Evolutionary conservation across 2,888 invertebrate genomes (phyloP).

Genomic region (Drosophila algonquin): DNA sequence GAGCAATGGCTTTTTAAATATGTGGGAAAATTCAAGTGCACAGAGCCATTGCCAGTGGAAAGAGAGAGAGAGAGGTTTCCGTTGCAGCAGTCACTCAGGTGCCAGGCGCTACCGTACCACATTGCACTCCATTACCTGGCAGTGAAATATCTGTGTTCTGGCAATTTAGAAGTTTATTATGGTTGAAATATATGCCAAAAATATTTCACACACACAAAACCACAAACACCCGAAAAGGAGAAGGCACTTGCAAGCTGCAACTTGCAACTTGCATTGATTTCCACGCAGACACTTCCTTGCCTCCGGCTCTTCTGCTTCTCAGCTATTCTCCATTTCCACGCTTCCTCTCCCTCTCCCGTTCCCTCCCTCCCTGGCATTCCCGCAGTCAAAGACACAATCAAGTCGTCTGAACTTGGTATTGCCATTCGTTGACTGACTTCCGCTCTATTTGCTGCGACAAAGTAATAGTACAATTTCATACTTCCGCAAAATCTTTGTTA

Average conservation of each 20-base stretch:
- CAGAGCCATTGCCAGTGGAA: constrained; percentile 9
- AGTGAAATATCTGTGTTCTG: neutral
- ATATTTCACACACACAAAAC: constrained; percentile 40
- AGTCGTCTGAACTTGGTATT: constrained; percentile 52
- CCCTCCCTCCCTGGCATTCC: constrained; percentile 34
- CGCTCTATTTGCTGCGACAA: constrained; percentile 76
- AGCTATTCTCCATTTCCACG: neutral
- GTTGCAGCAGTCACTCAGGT: constrained; percentile 11
- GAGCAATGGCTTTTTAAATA: constrained; percentile 7
- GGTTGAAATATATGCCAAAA: constrained; percentile 18
- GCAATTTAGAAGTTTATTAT: constrained; percentile 16
- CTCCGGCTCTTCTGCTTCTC: constrained; percentile 1
- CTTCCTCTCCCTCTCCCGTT: constrained; percentile 14
- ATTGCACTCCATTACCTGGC: neutral
- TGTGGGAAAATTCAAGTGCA: constrained; percentile 13
- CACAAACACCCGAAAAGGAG: constrained; percentile 6
- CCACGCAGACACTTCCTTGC: constrained; percentile 23
- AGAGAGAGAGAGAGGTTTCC: neutral
- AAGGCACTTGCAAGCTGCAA: constrained; percentile 16
- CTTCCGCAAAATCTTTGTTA: constrained; percentile 75
- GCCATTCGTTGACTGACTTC: constrained; percentile 74
- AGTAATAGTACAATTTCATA: constrained; percentile 78
- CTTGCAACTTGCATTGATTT: constrained; percentile 43
- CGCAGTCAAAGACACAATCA: constrained; percentile 58
- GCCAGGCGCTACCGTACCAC: neutral